These are phyloP conservation scores for Ochotona princeps DNA, from an alignment of 2,113 vertebrate genomes.

Conservation along the genomic window DNA sequence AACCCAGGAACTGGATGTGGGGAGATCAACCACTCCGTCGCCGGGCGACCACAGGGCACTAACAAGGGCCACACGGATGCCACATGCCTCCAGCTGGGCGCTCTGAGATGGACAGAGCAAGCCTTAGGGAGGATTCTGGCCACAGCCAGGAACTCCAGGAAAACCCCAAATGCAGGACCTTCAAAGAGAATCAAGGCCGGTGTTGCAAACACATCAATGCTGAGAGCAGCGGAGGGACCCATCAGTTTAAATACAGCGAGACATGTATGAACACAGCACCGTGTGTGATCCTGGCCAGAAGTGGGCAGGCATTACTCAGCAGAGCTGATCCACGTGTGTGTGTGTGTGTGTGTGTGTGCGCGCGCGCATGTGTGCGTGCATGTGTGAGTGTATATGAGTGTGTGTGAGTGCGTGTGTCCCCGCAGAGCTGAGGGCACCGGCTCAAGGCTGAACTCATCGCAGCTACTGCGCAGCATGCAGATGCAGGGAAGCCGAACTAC, in stretches of 20 bases:
- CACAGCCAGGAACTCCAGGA: not conserved
- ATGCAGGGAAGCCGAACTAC: rapidly evolving
- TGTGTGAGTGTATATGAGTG: no score
- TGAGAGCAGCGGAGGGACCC: not conserved
- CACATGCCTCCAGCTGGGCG: not conserved
- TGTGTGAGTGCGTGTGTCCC: not conserved
- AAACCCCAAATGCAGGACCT: not conserved
- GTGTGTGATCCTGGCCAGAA: not conserved
- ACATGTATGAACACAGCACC: rapidly evolving
- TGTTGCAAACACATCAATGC: not conserved
- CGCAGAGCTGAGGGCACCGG: rapidly evolving
- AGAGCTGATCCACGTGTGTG: no score
- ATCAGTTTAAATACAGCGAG: no score
- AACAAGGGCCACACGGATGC: not conserved
- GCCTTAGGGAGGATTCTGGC: no score
- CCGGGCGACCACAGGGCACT: no score
- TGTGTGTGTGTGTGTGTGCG: no score
- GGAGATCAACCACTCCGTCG: no score
- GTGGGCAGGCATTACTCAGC: no score
- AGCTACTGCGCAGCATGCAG: rapidly evolving
- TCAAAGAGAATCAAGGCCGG: not conserved
- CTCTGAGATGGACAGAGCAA: not conserved
- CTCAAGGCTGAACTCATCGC: rapidly evolving
- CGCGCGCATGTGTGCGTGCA: no score
- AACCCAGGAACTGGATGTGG: no score